These are phyloP conservation scores for Scrobipalpa costella DNA, from an alignment of 2,888 invertebrate genomes.

Conservation along the genomic window DNA sequence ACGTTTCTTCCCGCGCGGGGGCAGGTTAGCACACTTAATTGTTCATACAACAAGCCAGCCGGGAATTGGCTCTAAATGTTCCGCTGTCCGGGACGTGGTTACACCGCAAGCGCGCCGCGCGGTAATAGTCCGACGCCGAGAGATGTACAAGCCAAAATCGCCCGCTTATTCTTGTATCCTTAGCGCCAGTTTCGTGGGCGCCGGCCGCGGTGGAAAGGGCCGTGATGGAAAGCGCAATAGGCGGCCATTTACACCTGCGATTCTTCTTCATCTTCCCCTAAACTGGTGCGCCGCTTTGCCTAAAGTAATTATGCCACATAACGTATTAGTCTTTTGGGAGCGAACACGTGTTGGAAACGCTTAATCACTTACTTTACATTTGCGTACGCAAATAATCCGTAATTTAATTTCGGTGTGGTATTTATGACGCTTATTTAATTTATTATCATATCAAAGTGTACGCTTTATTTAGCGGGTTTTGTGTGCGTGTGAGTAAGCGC, in stretches of 20 bases:
- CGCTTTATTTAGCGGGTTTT: conserved; percentile 67
- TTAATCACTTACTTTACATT: conserved; percentile 79
- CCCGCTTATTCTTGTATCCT: conserved; percentile 54
- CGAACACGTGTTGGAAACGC: conserved; percentile 73
- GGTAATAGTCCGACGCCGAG: conserved; percentile 51
- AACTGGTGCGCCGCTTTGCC: conserved; percentile 73
- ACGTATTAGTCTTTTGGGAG: conserved; percentile 79
- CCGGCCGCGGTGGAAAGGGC: conserved; percentile 30
- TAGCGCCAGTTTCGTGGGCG: conserved; percentile 52
- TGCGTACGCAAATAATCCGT: conserved; percentile 76
- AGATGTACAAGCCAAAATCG: conserved; percentile 55
- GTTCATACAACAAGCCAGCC: conserved; percentile 78
- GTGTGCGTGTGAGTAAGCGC: conserved; percentile 70
- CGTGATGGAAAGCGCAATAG: conserved; percentile 75
- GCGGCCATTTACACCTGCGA: conserved; percentile 77
- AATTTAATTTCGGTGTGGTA: conserved; percentile 75
- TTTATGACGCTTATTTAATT: conserved; percentile 77
- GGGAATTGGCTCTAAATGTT: conserved; percentile 77
- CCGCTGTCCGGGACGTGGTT: conserved; percentile 67
- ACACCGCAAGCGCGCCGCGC: conserved; percentile 65
- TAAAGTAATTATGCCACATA: conserved; percentile 78
- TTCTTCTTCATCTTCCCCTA: conserved; percentile 79
- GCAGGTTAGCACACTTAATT: conserved; percentile 75
- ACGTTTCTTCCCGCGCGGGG: conserved; percentile 67
- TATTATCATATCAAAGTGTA: conserved; percentile 77